A percentile compares a stretch with the other conserved stretches of the same genome.
Evolutionary conservation across 2,113 vertebrate species (phyloP).

Genomic region (Telmatochromis sp.): DNA sequence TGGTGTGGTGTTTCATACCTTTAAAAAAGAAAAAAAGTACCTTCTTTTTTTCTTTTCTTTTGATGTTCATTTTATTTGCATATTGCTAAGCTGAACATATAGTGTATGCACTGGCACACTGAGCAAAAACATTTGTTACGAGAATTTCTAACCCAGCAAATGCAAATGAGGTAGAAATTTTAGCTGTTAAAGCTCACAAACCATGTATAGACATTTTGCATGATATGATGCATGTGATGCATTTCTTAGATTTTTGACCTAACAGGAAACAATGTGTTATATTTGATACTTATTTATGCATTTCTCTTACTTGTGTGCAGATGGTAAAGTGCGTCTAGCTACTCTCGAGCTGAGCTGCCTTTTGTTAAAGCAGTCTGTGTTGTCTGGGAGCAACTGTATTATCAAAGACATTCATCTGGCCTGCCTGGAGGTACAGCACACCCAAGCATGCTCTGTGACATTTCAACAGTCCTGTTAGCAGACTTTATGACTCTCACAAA

Average conservation of each 20-base stretch:
- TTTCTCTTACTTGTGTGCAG: constrained; percentile 56
- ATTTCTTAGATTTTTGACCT: background rate
- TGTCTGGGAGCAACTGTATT: constrained; percentile 78
- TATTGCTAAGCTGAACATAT: background rate
- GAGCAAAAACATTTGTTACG: background rate
- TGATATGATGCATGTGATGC: background rate
- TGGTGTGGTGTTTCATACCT: background rate
- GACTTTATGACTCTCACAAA: background rate
- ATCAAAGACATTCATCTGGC: constrained; percentile 94
- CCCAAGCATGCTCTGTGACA: background rate
- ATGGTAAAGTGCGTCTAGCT: constrained; percentile 90
- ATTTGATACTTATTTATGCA: background rate
- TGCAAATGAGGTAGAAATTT: background rate
- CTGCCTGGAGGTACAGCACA: constrained; percentile 84
- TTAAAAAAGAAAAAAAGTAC: background rate
- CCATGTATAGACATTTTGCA: background rate
- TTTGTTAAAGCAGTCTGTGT: constrained; percentile 90
- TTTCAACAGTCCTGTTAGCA: background rate
- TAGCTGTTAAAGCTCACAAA: background rate
- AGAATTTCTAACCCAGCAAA: background rate
- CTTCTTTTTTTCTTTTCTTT: background rate
- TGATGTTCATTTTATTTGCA: background rate
- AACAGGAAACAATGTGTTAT: background rate
- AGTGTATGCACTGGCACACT: background rate
- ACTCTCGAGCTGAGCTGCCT: constrained; percentile 93